Evolutionary conservation across 2,888 invertebrate species (phyloP), one percentile per base, ranked within the genome.

Genomic region (Sussaba pulchella): DNA sequence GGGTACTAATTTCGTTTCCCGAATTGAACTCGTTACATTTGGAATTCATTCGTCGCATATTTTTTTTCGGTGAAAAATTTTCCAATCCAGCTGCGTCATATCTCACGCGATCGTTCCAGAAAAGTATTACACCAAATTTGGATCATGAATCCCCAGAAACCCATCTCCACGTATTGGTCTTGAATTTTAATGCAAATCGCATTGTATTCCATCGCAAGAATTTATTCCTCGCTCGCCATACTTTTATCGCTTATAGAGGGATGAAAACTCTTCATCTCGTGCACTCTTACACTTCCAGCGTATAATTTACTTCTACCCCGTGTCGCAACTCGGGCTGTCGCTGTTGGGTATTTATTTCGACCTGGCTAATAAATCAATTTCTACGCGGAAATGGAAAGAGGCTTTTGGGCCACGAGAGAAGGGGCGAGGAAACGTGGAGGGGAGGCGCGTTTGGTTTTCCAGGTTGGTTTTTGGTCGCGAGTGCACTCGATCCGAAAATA

Each of bases 401-500:
- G 83, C 57, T 76, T 82, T 83, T 81, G 82, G 69, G 70, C 66
- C 78, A 83, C 84, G 74, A 83, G 79, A 26, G 71, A 39, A 31
- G 36, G 71, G 36, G 63, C n/a, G 31, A 45, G 43, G 54, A 14
- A 61, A 61, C 26, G 36, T 74, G 57, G 70, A 74, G 66, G 24
- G 31, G 47, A 26, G 57, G 77, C 21, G 61, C 84, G 79, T 83
- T 85, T 85, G 85, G 82, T 85, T 85, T 85, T 88, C 84, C 85
- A 88, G 88, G 88, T 89, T 90, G 89, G 89, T 90, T 90, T 91
- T 91, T 90, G 90, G 91, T 90, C 91, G 91, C 90, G 89, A 89
- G 91, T 90, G 91, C 89, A 90, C 89, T 91, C 90, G 89, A 91
- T 91, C 89, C 85, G 91, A 91, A 92, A 91, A 92, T 92, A 91